A percentile compares a stretch with the other conserved stretches of the same genome.
phyloP scores from a whole-genome alignment of 2,797 vertebrate genomes.

The Diplodus sargus region DNA sequence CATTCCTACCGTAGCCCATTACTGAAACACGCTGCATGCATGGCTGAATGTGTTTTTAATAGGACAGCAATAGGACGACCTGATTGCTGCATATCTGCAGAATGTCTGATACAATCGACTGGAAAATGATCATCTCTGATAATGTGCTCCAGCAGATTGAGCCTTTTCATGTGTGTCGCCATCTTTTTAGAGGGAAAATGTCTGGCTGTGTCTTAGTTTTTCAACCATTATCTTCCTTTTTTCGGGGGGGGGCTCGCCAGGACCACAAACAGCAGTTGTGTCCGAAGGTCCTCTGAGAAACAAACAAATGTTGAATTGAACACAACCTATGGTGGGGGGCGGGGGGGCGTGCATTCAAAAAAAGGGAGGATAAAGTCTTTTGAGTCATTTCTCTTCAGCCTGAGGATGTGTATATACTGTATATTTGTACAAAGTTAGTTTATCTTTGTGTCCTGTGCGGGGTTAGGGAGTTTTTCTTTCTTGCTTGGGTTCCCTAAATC shows the following conservation, averaged over 20 bases:
- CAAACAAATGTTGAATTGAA: conserved; percentile 33
- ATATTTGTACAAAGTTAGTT: conserved; percentile 69
- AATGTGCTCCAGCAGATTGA: conserved; percentile 49
- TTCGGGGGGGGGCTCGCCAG: conserved; percentile 33
- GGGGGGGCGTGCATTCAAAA: background rate
- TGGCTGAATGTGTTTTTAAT: conserved; percentile 42
- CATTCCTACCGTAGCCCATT: conserved; percentile 29
- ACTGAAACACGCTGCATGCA: conserved; percentile 38
- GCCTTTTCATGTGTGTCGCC: conserved; percentile 43
- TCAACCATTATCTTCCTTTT: conserved; percentile 19
- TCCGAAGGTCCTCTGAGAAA: conserved; percentile 34
- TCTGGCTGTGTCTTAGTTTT: conserved; percentile 27
- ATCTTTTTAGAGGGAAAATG: conserved; percentile 27
- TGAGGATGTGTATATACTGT: conserved; percentile 60
- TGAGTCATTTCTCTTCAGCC: conserved; percentile 42
- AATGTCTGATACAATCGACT: conserved; percentile 44
- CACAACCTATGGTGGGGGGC: conserved; percentile 17
- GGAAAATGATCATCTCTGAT: conserved; percentile 44
- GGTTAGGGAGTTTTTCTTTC: conserved; percentile 41
- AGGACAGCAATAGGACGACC: conserved; percentile 33
- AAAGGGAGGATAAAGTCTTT: conserved; percentile 8
- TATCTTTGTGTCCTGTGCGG: conserved; percentile 47
- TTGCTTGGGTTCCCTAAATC: conserved; percentile 44
- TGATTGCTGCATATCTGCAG: conserved; percentile 41
- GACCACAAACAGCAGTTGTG: conserved; percentile 23